Evolutionary conservation across 2,888 invertebrate genomes (phyloP), one percentile per base, ranked within the genome.

Genomic region (Pecten maximus): DNA sequence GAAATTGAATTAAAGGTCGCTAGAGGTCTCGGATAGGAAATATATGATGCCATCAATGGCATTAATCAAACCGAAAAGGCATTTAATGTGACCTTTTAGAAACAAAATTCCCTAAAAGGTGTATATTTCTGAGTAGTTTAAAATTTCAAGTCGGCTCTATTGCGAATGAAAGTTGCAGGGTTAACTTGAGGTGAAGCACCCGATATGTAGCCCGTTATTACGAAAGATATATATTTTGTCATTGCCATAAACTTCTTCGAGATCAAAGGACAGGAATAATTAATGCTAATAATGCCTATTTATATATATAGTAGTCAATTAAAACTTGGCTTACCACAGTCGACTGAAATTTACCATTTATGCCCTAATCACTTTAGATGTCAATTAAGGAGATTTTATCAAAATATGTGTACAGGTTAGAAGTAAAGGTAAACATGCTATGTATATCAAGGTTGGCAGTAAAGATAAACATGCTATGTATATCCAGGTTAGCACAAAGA

Each of bases 1-100:
- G 74, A 28, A 74, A 74, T 74, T 74, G 74, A 74, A 74, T 74
- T 74, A 74, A 74, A 74, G 74, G 74, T 74, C 74, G 35, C 74
- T 35, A 35, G 74, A 74, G 74, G 28, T 74, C 74, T 35, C 28
- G 2, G 23, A 23, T 74, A 35, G 6, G 35, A 35, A 28, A 35
- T 74, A 10, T 28, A 74, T 35, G 74, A 74, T 28, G 35, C 35
- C 74, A 28, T 10, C 74, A 16, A 0, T 74, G 74, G 35, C 35
- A 74, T 74, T 74, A 74, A 74, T 74, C 74, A 74, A 74, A 74
- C 74, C 8, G 74, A 35, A 74, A 74, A 28, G 60, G 60, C 74
- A 74, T 74, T 74, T 74, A 74, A 35, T 74, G 35, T 35, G 74
- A 74, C 74, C 74, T 74, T 74, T 74, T 35, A 74, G 35, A 10